Evolutionary conservation across 2,113 vertebrate genomes (phyloP).

Genomic region (Cynocephalus volans): DNA sequence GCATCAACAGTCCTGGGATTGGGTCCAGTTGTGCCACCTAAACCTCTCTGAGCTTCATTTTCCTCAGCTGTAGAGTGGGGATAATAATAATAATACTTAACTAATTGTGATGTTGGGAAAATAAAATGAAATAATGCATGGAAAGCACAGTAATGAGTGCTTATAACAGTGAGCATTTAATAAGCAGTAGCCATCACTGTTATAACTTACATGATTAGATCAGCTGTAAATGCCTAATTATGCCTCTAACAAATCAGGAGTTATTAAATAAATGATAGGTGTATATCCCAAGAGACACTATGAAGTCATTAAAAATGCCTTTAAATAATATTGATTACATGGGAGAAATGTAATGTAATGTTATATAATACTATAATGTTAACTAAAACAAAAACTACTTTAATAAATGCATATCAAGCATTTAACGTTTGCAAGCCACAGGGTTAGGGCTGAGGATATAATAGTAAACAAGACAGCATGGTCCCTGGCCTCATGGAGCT

Average conservation of each 20-base stretch:
- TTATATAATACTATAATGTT: not conserved
- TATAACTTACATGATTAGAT: not conserved
- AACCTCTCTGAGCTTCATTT: too few species aligned
- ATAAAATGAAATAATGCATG: too few species aligned
- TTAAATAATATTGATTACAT: constrained; percentile 38
- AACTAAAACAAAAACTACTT: not conserved
- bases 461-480: not conserved
- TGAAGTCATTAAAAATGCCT: not conserved
- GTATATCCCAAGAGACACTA: not conserved
- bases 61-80: too few species aligned
- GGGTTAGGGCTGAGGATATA: not conserved
- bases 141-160: too few species aligned
- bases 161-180: too few species aligned
- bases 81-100: too few species aligned
- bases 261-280: constrained; percentile 38
- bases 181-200: too few species aligned
- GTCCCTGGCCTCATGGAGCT: not conserved
- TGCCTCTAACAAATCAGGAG: not conserved
- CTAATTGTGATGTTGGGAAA: too few species aligned
- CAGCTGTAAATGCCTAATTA: constrained; percentile 2
- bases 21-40: too few species aligned
- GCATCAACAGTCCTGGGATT: too few species aligned
- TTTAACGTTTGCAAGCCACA: not conserved
- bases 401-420: not conserved
- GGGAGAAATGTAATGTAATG: not conserved